A percentile compares a stretch with the other conserved stretches of the same genome.
Evolutionary conservation across 2,888 invertebrate genomes (phyloP).

Genomic region (Stenchaetothrips biformis): DNA sequence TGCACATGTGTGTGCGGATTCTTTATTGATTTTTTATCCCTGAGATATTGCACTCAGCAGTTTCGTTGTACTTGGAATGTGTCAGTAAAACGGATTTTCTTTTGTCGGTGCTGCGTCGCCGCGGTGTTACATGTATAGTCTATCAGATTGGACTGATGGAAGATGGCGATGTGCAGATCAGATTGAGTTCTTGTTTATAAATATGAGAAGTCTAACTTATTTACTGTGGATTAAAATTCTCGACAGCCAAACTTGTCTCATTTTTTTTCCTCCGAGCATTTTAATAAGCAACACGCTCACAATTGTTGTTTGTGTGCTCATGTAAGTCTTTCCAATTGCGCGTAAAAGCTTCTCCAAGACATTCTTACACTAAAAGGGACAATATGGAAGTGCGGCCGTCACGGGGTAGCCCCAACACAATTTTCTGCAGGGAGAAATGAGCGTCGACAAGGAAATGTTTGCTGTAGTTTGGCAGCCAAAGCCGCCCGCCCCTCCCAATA

Average conservation of each 20-base stretch:
- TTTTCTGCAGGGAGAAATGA: too few relatives aligned
- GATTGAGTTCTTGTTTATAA: slow-evolving; percentile 6
- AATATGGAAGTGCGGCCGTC: too few relatives aligned
- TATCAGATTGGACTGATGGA: not conserved
- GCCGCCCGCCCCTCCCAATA: too few relatives aligned
- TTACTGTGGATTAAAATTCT: slow-evolving; percentile 18
- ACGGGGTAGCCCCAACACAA: too few relatives aligned
- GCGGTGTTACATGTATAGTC: too few relatives aligned
- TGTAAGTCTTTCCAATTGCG: not conserved
- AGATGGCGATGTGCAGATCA: not conserved
- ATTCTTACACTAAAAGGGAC: too few relatives aligned
- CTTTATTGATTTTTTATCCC: not conserved
- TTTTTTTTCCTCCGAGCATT: not conserved
- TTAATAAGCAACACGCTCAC: too few relatives aligned
- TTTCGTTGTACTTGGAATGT: not conserved
- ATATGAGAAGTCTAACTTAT: slow-evolving; percentile 2
- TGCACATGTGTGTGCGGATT: slow-evolving; percentile 15
- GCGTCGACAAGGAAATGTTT: too few relatives aligned
- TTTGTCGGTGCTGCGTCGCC: too few relatives aligned
- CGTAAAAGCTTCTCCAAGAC: not conserved
- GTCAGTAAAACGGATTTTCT: not conserved
- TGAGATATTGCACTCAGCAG: not conserved
- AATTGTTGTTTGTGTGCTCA: not conserved
- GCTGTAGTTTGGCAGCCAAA: too few relatives aligned
- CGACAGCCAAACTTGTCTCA: not conserved